Conservation (phyloP, 2,797 vertebrate species). For the Sebastes melanostomus region DNA sequence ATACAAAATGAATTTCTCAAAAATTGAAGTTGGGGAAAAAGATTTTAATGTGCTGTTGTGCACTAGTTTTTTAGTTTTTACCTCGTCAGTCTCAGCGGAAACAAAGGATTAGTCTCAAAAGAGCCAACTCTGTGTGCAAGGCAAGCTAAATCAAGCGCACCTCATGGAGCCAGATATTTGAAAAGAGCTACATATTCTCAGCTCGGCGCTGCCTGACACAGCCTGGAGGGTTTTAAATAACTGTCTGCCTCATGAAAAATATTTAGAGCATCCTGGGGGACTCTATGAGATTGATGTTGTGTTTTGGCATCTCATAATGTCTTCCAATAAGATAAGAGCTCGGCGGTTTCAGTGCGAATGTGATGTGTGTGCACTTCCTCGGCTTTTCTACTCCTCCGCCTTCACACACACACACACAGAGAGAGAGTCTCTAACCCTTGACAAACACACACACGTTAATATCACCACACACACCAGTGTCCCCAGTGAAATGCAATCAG, state of each 20-base stretch:
- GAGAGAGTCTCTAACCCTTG: constrained; percentile 36
- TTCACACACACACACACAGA: not conserved
- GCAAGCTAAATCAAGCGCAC: constrained; percentile 50
- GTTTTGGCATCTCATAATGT: constrained; percentile 73
- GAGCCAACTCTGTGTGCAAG: constrained; percentile 31
- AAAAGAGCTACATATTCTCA: constrained; percentile 52
- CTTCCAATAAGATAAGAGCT: constrained; percentile 74
- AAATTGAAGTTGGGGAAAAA: constrained; percentile 2
- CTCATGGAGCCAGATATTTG: constrained; percentile 52
- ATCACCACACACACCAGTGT: constrained; percentile 39
- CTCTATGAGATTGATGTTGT: constrained; percentile 67
- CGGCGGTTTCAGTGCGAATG: constrained; percentile 53
- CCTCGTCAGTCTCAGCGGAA: constrained; percentile 44
- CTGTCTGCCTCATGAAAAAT: constrained; percentile 70
- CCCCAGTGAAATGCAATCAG: constrained; percentile 71
- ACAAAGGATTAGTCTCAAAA: constrained; percentile 48
- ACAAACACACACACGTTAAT: constrained; percentile 52
- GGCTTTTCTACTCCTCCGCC: constrained; percentile 29
- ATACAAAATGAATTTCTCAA: not conserved
- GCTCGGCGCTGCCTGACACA: constrained; percentile 42
- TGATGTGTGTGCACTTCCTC: constrained; percentile 65
- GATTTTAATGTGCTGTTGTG: not conserved
- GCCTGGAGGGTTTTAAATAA: constrained; percentile 71
- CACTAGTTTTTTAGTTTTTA: constrained; percentile 36
- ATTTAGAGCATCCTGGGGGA: constrained; percentile 64